Evolutionary conservation across 2,113 vertebrate species (phyloP).

Genomic region (Rhinolophus ferrumequinum): DNA sequence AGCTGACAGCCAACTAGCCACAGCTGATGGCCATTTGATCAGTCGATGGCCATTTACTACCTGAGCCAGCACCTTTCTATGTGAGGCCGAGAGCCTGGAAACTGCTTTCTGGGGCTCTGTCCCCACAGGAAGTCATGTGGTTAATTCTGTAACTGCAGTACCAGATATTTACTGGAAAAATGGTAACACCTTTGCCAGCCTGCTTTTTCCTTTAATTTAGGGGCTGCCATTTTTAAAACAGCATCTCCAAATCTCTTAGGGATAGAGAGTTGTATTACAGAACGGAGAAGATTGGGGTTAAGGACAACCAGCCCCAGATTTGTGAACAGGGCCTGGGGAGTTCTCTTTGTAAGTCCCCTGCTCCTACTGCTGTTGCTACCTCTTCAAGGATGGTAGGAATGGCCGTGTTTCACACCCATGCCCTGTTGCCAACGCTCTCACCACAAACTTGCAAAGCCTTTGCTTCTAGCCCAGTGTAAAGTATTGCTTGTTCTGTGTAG

Average conservation of each 20-base stretch:
- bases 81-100: too few relatives aligned
- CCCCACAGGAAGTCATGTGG: background rate
- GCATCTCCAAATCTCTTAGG: background rate
- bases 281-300: background rate
- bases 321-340: accelerated
- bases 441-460: background rate
- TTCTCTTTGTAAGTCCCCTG: background rate
- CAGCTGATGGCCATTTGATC: too few relatives aligned
- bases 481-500: background rate
- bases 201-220: background rate
- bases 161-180: background rate
- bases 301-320: background rate
- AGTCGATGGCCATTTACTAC: too few relatives aligned
- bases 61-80: too few relatives aligned
- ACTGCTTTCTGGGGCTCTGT: too few relatives aligned
- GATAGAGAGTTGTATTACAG: background rate
- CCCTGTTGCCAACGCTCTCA: background rate
- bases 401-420: accelerated
- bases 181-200: background rate
- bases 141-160: background rate
- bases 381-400: accelerated
- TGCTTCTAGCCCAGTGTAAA: background rate
- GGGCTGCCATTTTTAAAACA: background rate
- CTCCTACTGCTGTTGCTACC: accelerated
- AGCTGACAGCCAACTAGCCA: too few relatives aligned